Evolutionary conservation across 2,888 invertebrate genomes (phyloP), one percentile per base, ranked within the genome.

Genomic region (Athripsodes cinereus): DNA sequence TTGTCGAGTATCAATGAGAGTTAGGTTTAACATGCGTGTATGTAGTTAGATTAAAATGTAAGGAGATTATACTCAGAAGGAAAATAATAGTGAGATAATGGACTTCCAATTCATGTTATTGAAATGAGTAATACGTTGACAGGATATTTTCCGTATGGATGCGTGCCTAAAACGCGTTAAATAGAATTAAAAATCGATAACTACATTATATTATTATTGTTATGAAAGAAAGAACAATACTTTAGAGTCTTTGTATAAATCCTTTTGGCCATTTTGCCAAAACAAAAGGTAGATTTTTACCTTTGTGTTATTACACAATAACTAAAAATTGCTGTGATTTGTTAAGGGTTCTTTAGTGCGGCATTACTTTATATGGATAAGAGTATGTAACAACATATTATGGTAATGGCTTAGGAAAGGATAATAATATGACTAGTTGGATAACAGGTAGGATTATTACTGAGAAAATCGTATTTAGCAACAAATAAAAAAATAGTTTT

Each of bases 121-220:
- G n/a, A 50, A 26, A 22, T 10, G 44, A 11, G n/a, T 8, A 40
- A 8, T 5, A 8, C 40, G 40, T 56, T 52, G 57, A 59, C 61
- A 52, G 52, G 58, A 47, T 53, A 62, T 57, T 62, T 62, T 53
- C 52, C 59, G 50, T 26, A 16, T 49, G 54, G 44, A 20, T 59
- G 59, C 62, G 62, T 62, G 62, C 55, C 34, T 46, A 40, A 49
- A 13, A 49, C 31, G 48, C 26, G 52, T 31, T 52, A 59, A 57
- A 62, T 57, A 54, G 59, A 59, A 62, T 59, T 59, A 59, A 50
- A 31, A 31, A 54, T 48, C 44, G 50, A 57, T 53, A 57, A 49
- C 52, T 20, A 55, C 31, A 16, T 40, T 3, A 16, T 40, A 40
- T 47, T 55, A 22, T 18, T 44, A 53, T 53, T 55, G 53, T 56